Evolutionary conservation across 2,797 vertebrate genomes (phyloP).

Genomic region (Rhabdophis nuchalis): DNA sequence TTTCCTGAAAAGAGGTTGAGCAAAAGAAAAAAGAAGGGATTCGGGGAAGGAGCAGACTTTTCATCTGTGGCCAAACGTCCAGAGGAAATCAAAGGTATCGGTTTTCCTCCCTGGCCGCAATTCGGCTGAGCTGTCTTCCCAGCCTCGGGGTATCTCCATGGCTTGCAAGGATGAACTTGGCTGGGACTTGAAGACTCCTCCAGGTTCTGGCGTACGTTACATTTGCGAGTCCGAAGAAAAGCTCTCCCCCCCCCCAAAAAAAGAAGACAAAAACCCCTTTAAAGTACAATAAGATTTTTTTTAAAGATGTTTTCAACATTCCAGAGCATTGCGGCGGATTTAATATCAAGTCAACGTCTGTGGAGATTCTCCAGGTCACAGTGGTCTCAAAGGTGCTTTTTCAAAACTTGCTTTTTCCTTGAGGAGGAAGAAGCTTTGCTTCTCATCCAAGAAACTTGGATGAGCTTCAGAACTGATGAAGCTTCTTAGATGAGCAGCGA

Average conservation of each 20-base stretch:
- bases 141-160: not conserved
- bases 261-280: no score
- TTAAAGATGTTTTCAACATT: not conserved
- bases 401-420: no score
- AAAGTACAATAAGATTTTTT: not conserved
- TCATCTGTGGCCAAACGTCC: not conserved
- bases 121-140: not conserved
- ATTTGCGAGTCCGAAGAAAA: not conserved
- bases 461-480: not conserved
- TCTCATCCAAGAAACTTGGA: no score
- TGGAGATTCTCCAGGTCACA: not conserved
- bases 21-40: fast-evolving
- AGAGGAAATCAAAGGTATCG: not conserved
- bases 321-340: not conserved
- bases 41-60: not conserved
- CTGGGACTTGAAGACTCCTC: not conserved
- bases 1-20: not conserved
- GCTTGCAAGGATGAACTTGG: not conserved
- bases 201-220: not conserved
- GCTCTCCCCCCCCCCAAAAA: no score
- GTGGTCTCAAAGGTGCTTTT: not conserved
- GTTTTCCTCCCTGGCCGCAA: not conserved
- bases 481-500: not conserved
- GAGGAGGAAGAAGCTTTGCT: no score
- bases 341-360: not conserved